Evolutionary conservation across 2,888 invertebrate species (phyloP).

Genomic region (Eueremaeus valkanovi): DNA sequence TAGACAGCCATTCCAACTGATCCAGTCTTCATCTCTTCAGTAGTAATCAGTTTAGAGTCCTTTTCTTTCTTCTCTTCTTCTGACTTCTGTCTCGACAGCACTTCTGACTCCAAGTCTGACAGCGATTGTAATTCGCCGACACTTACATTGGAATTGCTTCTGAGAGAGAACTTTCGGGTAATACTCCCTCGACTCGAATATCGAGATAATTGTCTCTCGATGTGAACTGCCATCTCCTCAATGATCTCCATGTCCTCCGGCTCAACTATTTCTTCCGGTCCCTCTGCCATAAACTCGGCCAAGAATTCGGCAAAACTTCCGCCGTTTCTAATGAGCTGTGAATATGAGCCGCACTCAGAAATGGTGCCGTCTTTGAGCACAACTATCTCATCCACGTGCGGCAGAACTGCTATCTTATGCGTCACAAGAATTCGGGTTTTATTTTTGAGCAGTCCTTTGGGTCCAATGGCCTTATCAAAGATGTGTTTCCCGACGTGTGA

Average conservation of each 20-base stretch:
- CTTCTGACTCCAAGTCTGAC: neutral
- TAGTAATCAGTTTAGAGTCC: constrained; percentile 44
- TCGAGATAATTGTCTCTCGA: constrained; percentile 23
- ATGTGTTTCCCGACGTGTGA: constrained; percentile 57
- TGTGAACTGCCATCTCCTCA: constrained; percentile 25
- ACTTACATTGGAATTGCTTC: neutral
- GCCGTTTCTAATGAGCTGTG: constrained; percentile 74
- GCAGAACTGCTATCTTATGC: constrained; percentile 86
- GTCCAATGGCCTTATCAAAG: constrained; percentile 56
- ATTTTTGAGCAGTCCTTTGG: constrained; percentile 54
- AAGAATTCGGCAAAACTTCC: constrained; percentile 59
- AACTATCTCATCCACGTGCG: constrained; percentile 80
- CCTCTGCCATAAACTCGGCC: constrained; percentile 51
- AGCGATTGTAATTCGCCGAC: no score
- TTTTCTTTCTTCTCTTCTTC: neutral
- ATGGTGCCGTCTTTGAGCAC: constrained; percentile 81
- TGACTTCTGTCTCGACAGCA: neutral
- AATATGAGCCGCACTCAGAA: constrained; percentile 83
- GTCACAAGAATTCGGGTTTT: constrained; percentile 87
- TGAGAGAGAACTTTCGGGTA: neutral
- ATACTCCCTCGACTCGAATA: constrained; percentile 28
- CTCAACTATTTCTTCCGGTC: constrained; percentile 17
- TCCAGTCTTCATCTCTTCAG: constrained; percentile 54
- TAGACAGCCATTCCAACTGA: constrained; percentile 45
- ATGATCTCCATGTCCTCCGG: constrained; percentile 26